These are phyloP conservation scores for Theristicus caerulescens DNA, from an alignment of 2,113 vertebrate genomes.

Conservation along the genomic window DNA sequence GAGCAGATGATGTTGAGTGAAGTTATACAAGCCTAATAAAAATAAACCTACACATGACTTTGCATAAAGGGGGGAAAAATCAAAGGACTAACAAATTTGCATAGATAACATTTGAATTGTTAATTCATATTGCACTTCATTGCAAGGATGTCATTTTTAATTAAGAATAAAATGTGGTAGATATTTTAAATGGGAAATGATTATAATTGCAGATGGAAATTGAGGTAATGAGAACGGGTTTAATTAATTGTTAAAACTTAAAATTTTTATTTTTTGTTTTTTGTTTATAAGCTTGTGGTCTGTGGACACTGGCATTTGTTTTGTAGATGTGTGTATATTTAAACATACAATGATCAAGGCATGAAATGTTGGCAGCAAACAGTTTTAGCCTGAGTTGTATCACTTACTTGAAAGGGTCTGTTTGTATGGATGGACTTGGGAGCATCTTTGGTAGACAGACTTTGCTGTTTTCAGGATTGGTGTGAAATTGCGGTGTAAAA, in stretches of 20 bases:
- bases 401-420: neutral
- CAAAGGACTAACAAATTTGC: conserved; percentile 60
- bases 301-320: neutral
- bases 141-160: conserved; percentile 78
- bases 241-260: conserved; percentile 72
- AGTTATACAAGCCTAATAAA: conserved; percentile 57
- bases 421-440: neutral
- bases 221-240: conserved; percentile 69
- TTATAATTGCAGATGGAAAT: conserved; percentile 79
- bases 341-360: neutral
- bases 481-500: neutral
- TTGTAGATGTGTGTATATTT: neutral
- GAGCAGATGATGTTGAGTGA: neutral
- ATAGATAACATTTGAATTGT: conserved; percentile 73
- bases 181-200: conserved; percentile 76
- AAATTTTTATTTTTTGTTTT: conserved; percentile 29
- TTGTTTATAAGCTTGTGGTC: neutral
- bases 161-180: conserved; percentile 74
- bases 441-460: neutral
- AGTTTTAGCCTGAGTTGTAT: neutral
- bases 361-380: neutral
- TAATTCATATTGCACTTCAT: conserved; percentile 70
- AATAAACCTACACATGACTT: conserved; percentile 61
- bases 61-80: conserved; percentile 40
- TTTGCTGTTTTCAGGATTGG: neutral